Evolutionary conservation across 2,113 vertebrate species (phyloP).

Genomic region (Hydropotes inermis): DNA sequence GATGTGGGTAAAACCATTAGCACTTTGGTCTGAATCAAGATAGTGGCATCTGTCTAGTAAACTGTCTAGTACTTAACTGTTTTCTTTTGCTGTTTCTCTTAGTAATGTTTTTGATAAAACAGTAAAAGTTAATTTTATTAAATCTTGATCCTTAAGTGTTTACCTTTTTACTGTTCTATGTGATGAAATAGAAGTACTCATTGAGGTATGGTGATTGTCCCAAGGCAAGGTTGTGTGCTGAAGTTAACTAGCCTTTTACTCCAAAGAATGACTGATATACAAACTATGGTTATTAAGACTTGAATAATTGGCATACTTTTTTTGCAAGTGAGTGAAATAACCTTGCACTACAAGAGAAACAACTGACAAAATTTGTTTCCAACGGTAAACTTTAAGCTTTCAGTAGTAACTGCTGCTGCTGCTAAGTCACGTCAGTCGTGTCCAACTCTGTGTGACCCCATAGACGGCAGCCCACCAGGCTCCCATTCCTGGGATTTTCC

Average conservation of each 20-base stretch:
- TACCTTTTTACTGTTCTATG: background rate
- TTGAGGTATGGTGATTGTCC: background rate
- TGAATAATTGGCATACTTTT: background rate
- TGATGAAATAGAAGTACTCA: background rate
- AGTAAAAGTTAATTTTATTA: slow-evolving; percentile 27
- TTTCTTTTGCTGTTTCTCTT: background rate
- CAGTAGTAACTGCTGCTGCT: background rate
- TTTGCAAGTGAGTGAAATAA: background rate
- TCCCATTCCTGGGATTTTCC: no score
- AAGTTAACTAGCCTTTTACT: background rate
- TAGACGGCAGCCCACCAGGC: no score
- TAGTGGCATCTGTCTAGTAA: background rate
- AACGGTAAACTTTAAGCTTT: slow-evolving; percentile 32
- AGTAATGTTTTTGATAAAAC: slow-evolving; percentile 15
- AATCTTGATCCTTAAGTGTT: background rate
- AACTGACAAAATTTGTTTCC: background rate
- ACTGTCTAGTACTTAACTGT: background rate
- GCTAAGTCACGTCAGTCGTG: no score
- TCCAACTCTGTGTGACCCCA: no score
- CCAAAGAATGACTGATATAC: background rate
- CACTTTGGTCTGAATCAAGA: background rate
- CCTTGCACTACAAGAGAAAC: background rate
- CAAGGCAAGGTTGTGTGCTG: background rate
- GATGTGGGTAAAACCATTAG: background rate
- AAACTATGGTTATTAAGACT: background rate